A percentile compares a stretch with the other conserved stretches of the same genome.
phyloP scores from a whole-genome alignment of 2,888 invertebrate species.

The Ophion ellenae region DNA sequence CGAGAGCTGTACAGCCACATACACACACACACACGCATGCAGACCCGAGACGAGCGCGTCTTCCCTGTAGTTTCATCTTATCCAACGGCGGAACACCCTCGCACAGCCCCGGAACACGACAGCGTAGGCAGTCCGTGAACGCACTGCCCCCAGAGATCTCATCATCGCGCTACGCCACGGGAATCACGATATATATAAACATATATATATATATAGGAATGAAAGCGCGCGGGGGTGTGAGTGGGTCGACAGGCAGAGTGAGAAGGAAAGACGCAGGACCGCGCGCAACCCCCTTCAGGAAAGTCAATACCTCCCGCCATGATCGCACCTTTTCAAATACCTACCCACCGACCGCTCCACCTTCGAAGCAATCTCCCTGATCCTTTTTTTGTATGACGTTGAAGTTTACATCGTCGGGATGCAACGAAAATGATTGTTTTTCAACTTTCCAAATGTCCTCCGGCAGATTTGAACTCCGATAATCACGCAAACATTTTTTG shows the following conservation, averaged over 20 bases:
- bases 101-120: constrained; percentile 50
- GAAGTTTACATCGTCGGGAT: no score
- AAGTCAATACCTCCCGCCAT: constrained; percentile 76
- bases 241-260: constrained; percentile 28
- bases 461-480: no score
- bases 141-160: constrained; percentile 73
- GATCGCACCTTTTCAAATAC: constrained; percentile 71
- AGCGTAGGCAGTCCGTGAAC: constrained; percentile 53
- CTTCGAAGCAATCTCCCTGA: background rate
- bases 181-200: constrained; percentile 35
- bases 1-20: constrained; percentile 17
- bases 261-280: constrained; percentile 54
- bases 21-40: constrained; percentile 24
- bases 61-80: constrained; percentile 33
- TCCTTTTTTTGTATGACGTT: background rate
- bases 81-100: constrained; percentile 38
- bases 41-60: constrained; percentile 21
- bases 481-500: no score
- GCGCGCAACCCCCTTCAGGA: constrained; percentile 70
- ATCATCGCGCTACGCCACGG: constrained; percentile 72
- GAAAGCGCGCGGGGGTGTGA: constrained; percentile 62
- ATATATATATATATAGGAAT: background rate
- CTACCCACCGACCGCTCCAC: constrained; percentile 61
- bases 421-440: no score
- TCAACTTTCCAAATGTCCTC: no score